These are phyloP conservation scores for Hypselothyrea guttata DNA, from an alignment of 2,888 invertebrate genomes.

Conservation along the genomic window DNA sequence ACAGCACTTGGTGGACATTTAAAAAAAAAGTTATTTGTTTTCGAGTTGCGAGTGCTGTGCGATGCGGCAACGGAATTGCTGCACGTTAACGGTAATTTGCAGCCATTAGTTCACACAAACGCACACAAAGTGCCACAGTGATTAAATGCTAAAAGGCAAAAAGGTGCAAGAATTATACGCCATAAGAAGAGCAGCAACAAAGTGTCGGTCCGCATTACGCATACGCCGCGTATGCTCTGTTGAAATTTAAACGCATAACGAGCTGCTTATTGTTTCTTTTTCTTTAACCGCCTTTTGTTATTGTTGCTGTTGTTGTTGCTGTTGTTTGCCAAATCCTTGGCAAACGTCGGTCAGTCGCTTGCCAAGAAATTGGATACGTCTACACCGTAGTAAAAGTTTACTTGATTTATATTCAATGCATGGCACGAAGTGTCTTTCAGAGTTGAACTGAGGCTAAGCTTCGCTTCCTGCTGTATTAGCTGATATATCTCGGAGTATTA, in stretches of 20 bases:
- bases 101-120: conserved; percentile 65
- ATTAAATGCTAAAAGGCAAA: conserved; percentile 54
- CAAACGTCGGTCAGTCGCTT: conserved; percentile 39
- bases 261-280: conserved; percentile 50
- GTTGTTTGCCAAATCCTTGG: conserved; percentile 35
- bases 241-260: conserved; percentile 51
- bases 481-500: conserved; percentile 40
- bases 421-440: conserved; percentile 50
- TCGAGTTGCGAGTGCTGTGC: conserved; percentile 26
- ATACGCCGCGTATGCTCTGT: conserved; percentile 60
- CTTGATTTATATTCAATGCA: conserved; percentile 69
- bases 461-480: conserved; percentile 48
- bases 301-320: conserved; percentile 1
- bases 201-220: conserved; percentile 51
- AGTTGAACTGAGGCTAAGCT: conserved; percentile 31
- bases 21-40: conserved; percentile 37
- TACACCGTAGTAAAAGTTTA: conserved; percentile 52
- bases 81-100: conserved; percentile 71
- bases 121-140: conserved; percentile 34
- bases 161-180: conserved; percentile 46
- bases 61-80: conserved; percentile 44
- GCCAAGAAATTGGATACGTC: conserved; percentile 60
- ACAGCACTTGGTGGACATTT: conserved; percentile 37
- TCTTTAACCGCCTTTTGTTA: background rate
- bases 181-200: conserved; percentile 6